A percentile compares a stretch with the other conserved stretches of the same genome.
phyloP scores from a whole-genome alignment of 30 jellyfish, hydroid and myxozoan species.

The Aurelia aurita complex sp. Pacific region DNA sequence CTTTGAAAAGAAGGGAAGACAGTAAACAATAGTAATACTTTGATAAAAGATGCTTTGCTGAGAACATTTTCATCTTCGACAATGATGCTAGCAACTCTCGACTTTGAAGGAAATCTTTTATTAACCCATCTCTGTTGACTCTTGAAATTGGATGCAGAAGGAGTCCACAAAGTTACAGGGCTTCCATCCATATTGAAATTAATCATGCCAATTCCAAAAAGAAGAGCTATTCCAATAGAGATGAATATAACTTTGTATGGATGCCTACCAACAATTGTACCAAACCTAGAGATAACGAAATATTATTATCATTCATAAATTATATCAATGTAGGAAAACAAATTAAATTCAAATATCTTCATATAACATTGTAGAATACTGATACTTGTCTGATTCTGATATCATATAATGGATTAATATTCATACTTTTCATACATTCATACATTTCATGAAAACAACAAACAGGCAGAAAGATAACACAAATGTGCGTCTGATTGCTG shows the following conservation, averaged over 20 bases:
- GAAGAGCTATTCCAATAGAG: constrained; percentile 4
- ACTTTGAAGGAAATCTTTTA: constrained; percentile 8
- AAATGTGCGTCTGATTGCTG: too few relatives aligned
- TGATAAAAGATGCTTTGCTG: neutral
- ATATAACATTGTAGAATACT: too few relatives aligned
- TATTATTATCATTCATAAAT: neutral
- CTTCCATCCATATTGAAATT: constrained; percentile 31
- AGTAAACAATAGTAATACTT: neutral
- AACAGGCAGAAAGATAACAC: too few relatives aligned
- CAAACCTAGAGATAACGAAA: neutral
- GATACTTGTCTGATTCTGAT: too few relatives aligned
- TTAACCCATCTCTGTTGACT: constrained; percentile 21
- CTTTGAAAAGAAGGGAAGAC: too few relatives aligned
- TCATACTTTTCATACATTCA: too few relatives aligned
- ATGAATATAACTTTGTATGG: constrained; percentile 20
- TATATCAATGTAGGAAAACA: too few relatives aligned
- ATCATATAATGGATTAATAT: too few relatives aligned
- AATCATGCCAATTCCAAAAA: constrained; percentile 27
- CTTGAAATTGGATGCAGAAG: constrained; percentile 22
- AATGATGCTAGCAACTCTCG: constrained; percentile 14
- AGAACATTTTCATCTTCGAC: constrained; percentile 29
- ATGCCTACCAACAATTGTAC: constrained; percentile 3
- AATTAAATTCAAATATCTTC: too few relatives aligned
- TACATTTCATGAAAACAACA: too few relatives aligned
- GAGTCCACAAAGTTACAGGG: constrained; percentile 26